A percentile compares a stretch with the other conserved stretches of the same genome.
phyloP scores from a whole-genome alignment of 2,888 invertebrate genomes.

The Harpalus rufipes region DNA sequence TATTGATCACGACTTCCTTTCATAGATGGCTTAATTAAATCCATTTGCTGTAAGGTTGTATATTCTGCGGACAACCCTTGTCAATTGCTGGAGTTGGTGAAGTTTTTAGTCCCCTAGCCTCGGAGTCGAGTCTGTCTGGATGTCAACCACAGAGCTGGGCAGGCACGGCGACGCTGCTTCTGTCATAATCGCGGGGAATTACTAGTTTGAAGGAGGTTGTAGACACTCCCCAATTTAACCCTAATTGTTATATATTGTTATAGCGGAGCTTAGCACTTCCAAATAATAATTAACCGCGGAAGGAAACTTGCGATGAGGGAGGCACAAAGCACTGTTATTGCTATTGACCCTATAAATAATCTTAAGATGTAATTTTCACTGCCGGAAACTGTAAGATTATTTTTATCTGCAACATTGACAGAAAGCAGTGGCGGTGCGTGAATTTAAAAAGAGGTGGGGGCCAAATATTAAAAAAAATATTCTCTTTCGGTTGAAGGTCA shows the following conservation, averaged over 20 bases:
- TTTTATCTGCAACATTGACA: no score
- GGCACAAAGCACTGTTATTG: not conserved
- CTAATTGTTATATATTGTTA: slow-evolving; percentile 48
- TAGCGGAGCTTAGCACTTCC: slow-evolving; percentile 28
- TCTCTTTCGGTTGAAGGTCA: no score
- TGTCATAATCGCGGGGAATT: slow-evolving; percentile 34
- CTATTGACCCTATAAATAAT: not conserved
- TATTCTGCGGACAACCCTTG: slow-evolving; percentile 40
- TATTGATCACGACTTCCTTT: not conserved
- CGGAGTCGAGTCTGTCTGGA: not conserved
- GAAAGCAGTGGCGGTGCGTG: no score
- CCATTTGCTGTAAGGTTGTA: not conserved
- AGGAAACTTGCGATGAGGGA: not conserved
- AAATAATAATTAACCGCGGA: slow-evolving; percentile 19
- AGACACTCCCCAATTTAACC: slow-evolving; percentile 49
- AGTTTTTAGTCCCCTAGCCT: slow-evolving; percentile 8
- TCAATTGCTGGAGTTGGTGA: slow-evolving; percentile 20
- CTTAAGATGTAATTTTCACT: not conserved
- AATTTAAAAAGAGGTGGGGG: no score
- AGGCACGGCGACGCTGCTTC: not conserved
- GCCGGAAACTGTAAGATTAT: not conserved
- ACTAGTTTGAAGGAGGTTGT: slow-evolving; percentile 45
- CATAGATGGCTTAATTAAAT: slow-evolving; percentile 19
- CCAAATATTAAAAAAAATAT: no score
- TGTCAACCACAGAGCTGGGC: slow-evolving; percentile 27